A percentile compares a stretch with the other conserved stretches of the same genome.
Conservation (phyloP, 2,797 vertebrate species). For the Mastacembelus armatus region DNA sequence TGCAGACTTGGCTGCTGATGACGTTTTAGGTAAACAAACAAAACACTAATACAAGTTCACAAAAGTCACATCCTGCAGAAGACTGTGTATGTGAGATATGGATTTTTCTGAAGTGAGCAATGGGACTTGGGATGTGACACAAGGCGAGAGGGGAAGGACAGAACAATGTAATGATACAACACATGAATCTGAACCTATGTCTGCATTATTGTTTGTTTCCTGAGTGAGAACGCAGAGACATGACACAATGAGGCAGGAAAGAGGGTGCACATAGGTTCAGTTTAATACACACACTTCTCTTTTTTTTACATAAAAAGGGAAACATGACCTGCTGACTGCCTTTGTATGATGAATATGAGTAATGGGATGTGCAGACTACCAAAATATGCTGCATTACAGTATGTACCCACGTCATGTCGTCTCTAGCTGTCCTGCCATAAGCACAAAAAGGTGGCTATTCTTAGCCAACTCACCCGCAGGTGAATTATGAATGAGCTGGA, state of each 20-base stretch:
- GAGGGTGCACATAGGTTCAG: constrained; percentile 33
- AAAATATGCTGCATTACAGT: constrained; percentile 23
- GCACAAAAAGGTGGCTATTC: constrained; percentile 62
- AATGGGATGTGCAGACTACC: constrained; percentile 32
- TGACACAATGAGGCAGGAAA: constrained; percentile 71
- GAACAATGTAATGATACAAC: constrained; percentile 69
- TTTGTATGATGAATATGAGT: constrained; percentile 45
- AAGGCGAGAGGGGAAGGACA: constrained; percentile 56
- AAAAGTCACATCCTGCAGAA: constrained; percentile 74
- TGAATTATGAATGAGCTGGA: constrained; percentile 83
- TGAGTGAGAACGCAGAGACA: constrained; percentile 47
- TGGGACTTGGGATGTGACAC: not conserved
- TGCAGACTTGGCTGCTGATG: constrained; percentile 50
- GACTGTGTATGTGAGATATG: constrained; percentile 58
- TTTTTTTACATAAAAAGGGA: constrained; percentile 51
- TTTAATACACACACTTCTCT: constrained; percentile 8
- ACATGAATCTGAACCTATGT: constrained; percentile 50
- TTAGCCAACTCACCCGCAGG: constrained; percentile 66
- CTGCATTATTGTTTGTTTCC: constrained; percentile 72
- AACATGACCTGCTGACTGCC: constrained; percentile 60
- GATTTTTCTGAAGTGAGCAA: constrained; percentile 23
- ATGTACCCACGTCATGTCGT: constrained; percentile 45
- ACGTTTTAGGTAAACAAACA: constrained; percentile 55
- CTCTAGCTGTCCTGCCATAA: constrained; percentile 28
- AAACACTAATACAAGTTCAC: constrained; percentile 52